phyloP scores from a whole-genome alignment of 2,888 invertebrate genomes.

The Rhamnusium bicolor region DNA sequence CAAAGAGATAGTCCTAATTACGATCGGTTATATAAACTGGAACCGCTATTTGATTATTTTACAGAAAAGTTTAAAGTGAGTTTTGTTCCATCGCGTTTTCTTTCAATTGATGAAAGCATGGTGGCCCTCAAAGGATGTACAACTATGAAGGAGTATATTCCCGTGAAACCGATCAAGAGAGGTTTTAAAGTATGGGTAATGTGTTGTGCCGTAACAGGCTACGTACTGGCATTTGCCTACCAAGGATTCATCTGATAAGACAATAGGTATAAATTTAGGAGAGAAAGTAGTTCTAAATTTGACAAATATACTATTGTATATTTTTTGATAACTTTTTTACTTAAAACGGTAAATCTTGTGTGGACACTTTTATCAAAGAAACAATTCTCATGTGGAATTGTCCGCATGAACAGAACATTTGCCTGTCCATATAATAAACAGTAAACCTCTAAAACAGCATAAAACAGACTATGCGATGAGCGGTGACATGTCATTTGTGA shows the following conservation, averaged over 20 bases:
- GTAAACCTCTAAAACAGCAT: constrained; percentile 21
- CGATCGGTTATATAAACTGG: too few species aligned
- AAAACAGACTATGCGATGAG: neutral
- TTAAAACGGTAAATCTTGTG: neutral
- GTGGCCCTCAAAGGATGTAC: neutral
- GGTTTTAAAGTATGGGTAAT: neutral
- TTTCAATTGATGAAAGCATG: neutral
- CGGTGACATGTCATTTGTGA: constrained; percentile 12
- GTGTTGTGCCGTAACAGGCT: neutral
- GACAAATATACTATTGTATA: neutral
- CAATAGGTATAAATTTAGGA: neutral
- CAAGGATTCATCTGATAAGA: neutral
- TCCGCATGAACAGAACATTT: constrained; percentile 15
- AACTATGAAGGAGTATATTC: neutral
- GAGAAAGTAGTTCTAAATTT: neutral
- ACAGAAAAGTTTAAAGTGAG: too few species aligned
- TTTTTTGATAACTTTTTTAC: neutral
- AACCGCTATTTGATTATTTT: too few species aligned
- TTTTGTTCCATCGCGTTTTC: too few species aligned
- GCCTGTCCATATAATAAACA: constrained; percentile 6
- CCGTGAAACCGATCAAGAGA: neutral
- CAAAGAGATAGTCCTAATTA: too few species aligned
- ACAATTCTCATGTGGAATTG: constrained; percentile 17
- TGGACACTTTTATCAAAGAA: constrained; percentile 26
- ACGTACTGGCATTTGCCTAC: neutral